Base-by-base conservation (phyloP, 2,888 invertebrate species). In the Nebria salina region DNA sequence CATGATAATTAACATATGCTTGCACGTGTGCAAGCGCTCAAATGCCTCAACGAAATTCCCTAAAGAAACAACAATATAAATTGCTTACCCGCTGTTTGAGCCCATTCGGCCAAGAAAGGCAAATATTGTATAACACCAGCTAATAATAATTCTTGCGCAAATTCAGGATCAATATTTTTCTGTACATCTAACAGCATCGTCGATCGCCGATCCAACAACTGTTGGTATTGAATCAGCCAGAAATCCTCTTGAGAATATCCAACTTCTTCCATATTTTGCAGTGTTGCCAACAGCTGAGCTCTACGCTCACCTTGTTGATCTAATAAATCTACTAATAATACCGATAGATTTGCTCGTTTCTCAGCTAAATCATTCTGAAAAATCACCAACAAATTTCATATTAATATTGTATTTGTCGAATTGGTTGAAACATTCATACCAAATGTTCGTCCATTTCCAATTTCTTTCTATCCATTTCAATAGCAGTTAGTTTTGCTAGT, bases 191-290 rank as follows among this genome's bases (percentile, higher is more conserved):
- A 88, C 83, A 94, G 89, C 75, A 92, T 91, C 85, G 91, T 91
- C 34, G 96, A 96, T 84, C 88, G 86, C 79, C 89, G 92, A 86
- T 96, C 95, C 86, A 97, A 90, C 70, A 97, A 89, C 84, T 93
- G 92, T 88, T 97, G 97, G 88, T 96, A 97, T 88, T 96, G 96
- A 86, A 92, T 91, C 83, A 95, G 88, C 95, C 95, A 95, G 87
- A 94, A 95, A 86, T 93, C 93, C 84, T 91, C 89, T 1, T 90
- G 88, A 75, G 87, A 89, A 83, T 89, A 89, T 84, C 90, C 89
- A 84, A 84, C 89, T 74, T 89, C 87, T 88, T 97, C 96, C 91
- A 96, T 94, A 86, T 93, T 93, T 85, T 92, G 91, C 85, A 95
- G 89, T 0, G 94, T 94, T 15, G 92, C 91, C 82, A 94, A 88